These are phyloP conservation scores for Macrobrachium nipponense DNA, from an alignment of 1,140 invertebrate genomes.

Conservation along the genomic window DNA sequence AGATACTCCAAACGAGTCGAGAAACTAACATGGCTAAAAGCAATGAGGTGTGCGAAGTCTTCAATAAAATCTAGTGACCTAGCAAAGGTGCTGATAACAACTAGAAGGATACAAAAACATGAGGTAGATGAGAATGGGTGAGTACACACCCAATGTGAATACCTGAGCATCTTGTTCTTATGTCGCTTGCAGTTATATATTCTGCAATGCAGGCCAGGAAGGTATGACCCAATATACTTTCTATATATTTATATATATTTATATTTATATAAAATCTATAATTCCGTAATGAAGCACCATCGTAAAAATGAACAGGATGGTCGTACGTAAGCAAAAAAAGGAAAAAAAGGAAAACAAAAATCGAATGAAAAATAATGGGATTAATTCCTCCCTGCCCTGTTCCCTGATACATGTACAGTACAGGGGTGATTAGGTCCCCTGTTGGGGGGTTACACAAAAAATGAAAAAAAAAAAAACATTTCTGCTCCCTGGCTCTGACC, in stretches of 20 bases:
- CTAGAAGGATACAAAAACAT: slow-evolving; percentile 59
- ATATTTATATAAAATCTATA: not conserved
- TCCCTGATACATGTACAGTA: slow-evolving; percentile 6
- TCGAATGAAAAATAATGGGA: no score
- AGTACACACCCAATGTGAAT: slow-evolving; percentile 38
- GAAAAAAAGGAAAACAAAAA: no score
- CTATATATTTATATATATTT: not conserved
- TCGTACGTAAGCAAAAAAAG: not conserved
- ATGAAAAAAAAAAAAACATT: not conserved
- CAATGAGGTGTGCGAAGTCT: slow-evolving; percentile 22
- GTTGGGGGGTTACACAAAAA: not conserved
- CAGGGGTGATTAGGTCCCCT: not conserved
- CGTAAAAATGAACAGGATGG: not conserved
- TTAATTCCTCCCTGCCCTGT: slow-evolving; percentile 27
- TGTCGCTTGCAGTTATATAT: slow-evolving; percentile 14
- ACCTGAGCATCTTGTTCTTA: slow-evolving; percentile 56
- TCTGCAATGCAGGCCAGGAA: slow-evolving; percentile 40
- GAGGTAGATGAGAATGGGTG: slow-evolving; percentile 51
- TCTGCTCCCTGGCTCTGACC: slow-evolving; percentile 56
- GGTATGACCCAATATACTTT: not conserved
- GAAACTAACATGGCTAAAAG: not conserved
- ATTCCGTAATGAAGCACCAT: slow-evolving; percentile 1
- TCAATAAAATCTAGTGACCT: slow-evolving; percentile 36
- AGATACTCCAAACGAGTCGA: slow-evolving; percentile 41
- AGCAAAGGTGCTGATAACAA: slow-evolving; percentile 54